Conservation (phyloP, 2,888 invertebrate genomes). For the Sphecodes monilicornis region DNA sequence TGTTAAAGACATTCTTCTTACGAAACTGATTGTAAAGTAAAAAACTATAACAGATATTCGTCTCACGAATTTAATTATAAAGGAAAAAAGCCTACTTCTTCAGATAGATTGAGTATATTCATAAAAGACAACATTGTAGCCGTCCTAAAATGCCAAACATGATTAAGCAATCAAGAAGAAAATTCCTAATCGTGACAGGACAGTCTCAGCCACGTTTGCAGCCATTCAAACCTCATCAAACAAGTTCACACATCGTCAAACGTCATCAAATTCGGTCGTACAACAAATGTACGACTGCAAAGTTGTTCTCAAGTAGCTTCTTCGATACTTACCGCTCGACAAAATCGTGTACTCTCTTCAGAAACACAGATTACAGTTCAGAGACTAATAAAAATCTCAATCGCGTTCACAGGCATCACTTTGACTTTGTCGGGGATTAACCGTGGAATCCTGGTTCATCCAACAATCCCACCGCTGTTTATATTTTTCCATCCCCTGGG, state of each 20-base stretch:
- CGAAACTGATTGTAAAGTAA: neutral
- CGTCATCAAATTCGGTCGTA: neutral
- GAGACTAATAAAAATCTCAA: conserved; percentile 73
- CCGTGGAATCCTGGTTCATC: conserved; percentile 32
- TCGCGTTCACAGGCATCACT: conserved; percentile 28
- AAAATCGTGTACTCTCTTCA: conserved; percentile 51
- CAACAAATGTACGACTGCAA: neutral
- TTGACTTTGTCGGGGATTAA: conserved; percentile 21
- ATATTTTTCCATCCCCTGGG: conserved; percentile 4
- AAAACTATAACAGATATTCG: too few species aligned
- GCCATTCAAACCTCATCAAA: neutral
- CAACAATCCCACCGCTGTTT: conserved; percentile 20
- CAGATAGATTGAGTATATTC: neutral
- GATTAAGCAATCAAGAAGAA: neutral
- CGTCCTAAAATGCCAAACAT: too few species aligned
- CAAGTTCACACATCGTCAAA: neutral
- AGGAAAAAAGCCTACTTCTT: neutral
- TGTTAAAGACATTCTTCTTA: neutral
- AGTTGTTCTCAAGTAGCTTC: conserved; percentile 68
- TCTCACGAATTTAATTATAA: neutral
- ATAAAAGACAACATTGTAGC: neutral
- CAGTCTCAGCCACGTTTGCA: neutral
- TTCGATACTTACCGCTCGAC: conserved; percentile 71
- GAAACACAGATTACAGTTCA: conserved; percentile 74
- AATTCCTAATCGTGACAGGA: neutral